phyloP scores from a whole-genome alignment of 2,797 vertebrate genomes.

The Hybognathus amarus region DNA sequence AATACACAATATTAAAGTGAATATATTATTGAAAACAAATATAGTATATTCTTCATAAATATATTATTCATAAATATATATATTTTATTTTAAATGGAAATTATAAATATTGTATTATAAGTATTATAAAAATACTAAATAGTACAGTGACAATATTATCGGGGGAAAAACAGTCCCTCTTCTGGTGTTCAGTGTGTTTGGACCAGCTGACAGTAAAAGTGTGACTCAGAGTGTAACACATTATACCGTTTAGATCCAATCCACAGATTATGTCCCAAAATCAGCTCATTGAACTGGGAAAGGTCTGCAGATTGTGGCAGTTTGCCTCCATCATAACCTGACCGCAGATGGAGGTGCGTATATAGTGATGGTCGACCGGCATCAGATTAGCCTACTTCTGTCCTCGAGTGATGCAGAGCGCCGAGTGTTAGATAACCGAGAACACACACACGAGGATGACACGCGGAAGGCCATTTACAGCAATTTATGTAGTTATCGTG shows the following conservation, averaged over 20 bases:
- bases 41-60: not conserved
- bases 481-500: not conserved
- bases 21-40: not conserved
- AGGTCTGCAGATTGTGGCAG: not conserved
- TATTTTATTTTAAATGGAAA: not conserved
- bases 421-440: conserved; percentile 3
- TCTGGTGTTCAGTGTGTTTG: not conserved
- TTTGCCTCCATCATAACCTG: not conserved
- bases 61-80: too few species aligned
- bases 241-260: not conserved
- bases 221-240: not conserved
- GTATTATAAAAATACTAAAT: not conserved
- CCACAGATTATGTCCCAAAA: not conserved
- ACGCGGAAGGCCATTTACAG: not conserved
- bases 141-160: not conserved
- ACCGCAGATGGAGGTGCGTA: not conserved
- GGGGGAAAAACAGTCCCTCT: not conserved
- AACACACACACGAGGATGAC: not conserved
- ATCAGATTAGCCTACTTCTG: conserved; percentile 22
- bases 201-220: not conserved
- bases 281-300: not conserved
- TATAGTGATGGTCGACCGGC: not conserved
- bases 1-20: not conserved
- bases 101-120: too few species aligned
- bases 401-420: not conserved